Evolutionary conservation across 2,888 invertebrate genomes (phyloP).

Genomic region (Melinaea menophilus): DNA sequence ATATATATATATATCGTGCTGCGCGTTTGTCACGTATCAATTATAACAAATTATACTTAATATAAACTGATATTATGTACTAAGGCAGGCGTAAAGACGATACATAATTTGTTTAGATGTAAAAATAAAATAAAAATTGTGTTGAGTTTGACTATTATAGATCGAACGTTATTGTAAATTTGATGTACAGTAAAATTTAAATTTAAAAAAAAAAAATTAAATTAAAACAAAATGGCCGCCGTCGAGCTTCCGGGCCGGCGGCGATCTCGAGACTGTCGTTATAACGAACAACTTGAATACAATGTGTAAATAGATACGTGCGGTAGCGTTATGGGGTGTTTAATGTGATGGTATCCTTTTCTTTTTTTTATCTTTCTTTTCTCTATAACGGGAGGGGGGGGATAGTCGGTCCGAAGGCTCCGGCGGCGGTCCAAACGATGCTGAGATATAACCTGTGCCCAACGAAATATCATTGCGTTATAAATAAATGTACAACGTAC

Average conservation of each 20-base stretch:
- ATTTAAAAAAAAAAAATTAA: no score
- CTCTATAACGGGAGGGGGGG: conserved; percentile 24
- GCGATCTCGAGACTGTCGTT: conserved; percentile 57
- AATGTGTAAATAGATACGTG: conserved; percentile 74
- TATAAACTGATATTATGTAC: conserved; percentile 71
- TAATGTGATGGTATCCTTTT: conserved; percentile 53
- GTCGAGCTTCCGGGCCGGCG: conserved; percentile 48
- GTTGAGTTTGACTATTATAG: conserved; percentile 71
- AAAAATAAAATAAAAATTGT: conserved; percentile 41
- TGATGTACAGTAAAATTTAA: conserved; percentile 60
- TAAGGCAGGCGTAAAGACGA: conserved; percentile 71
- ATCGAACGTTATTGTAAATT: conserved; percentile 75
- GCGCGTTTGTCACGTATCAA: conserved; percentile 67
- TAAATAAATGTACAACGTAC: conserved; percentile 64
- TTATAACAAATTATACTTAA: conserved; percentile 66
- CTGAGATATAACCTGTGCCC: conserved; percentile 76
- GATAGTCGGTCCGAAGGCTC: conserved; percentile 37
- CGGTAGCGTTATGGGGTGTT: conserved; percentile 67
- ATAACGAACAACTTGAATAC: conserved; percentile 70
- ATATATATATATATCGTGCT: conserved; percentile 45
- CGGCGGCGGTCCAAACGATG: conserved; percentile 61
- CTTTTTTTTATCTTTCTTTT: no score
- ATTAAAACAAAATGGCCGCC: conserved; percentile 45
- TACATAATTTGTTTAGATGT: conserved; percentile 65
- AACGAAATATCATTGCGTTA: conserved; percentile 74